Conservation (phyloP, 2,888 invertebrate species). For the Pseudoips prasinana region DNA sequence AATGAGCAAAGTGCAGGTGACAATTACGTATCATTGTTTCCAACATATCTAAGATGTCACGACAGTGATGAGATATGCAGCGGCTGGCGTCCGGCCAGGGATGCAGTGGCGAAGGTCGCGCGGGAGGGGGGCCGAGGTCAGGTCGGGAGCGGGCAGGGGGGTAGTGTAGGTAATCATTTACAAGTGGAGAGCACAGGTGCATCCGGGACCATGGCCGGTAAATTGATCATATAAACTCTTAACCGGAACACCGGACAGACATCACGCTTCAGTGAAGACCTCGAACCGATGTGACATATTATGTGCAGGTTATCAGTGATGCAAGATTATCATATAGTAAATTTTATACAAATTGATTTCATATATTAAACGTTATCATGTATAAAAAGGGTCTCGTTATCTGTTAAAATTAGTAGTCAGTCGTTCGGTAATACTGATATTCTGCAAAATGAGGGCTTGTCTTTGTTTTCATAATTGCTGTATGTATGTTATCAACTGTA, state of each 20-base stretch:
- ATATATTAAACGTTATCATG: too few relatives aligned
- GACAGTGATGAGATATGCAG: conserved; percentile 36
- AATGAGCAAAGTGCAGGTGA: conserved; percentile 10
- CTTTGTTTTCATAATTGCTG: too few relatives aligned
- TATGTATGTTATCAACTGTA: too few relatives aligned
- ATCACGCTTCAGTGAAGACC: neutral
- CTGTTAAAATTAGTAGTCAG: too few relatives aligned
- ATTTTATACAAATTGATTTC: neutral
- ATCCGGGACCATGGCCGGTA: conserved; percentile 42
- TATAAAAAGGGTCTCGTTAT: too few relatives aligned
- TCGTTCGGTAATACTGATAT: too few relatives aligned
- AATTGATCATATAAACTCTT: conserved; percentile 2
- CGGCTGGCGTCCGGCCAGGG: conserved; percentile 65
- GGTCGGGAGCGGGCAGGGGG: conserved; percentile 25
- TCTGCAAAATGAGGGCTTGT: too few relatives aligned
- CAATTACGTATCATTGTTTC: conserved; percentile 15
- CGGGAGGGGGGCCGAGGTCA: conserved; percentile 17
- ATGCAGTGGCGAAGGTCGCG: conserved; percentile 66
- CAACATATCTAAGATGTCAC: conserved; percentile 24
- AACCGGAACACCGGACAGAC: conserved; percentile 21
- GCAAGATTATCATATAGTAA: conserved; percentile 19
- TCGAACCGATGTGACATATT: conserved; percentile 8
- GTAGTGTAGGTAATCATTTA: conserved; percentile 53
- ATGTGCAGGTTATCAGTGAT: conserved; percentile 24
- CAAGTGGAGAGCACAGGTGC: conserved; percentile 67